Evolutionary conservation across 2,888 invertebrate species (phyloP), one percentile per base, ranked within the genome.

Genomic region (Pogonocherus hispidulus): DNA sequence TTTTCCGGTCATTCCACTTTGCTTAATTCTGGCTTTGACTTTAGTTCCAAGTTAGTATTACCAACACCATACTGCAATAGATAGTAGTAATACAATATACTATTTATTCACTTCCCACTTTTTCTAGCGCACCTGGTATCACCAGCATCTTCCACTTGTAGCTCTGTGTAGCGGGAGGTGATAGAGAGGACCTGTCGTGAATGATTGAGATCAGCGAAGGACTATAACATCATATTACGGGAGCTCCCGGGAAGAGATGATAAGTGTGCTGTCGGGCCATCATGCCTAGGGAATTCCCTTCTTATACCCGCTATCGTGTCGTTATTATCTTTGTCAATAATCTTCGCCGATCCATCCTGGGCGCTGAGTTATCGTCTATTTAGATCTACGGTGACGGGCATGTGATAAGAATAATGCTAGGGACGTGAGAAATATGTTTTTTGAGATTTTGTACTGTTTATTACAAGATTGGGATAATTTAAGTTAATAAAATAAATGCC

Each of bases 171-270:
- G 66, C 44, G 67, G 63, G 67, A 78, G 78, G 80, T 80, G 80
- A 82, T 80, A 77, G 80, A 79, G 76, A 77, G 77, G 77, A 80
- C 71, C 80, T 80, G 81, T 80, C 81, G 79, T 72, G 82, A 80
- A 84, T 85, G 85, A 85, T 85, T 84, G 84, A 85, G 80, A 81
- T 80, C 78, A 81, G 81, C 82, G 83, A 83, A 84, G 83, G 83
- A 84, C 84, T 84, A 85, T 85, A 85, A 85, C 84, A 85, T 85
- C 84, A 85, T 84, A 85, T 85, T 85, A 85, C 76, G 77, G 81
- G 76, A 76, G 78, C 76, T 80, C 79, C 76, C 79, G 81, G 83
- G 80, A 76, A 77, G 80, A 83, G 80, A 84, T 84, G 84, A 84
- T 84, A 83, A 84, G 84, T 84, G 83, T 76, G 81, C 80, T 81